phyloP scores from a whole-genome alignment of 2,888 invertebrate species.

The Dolichomitus sp. region DNA sequence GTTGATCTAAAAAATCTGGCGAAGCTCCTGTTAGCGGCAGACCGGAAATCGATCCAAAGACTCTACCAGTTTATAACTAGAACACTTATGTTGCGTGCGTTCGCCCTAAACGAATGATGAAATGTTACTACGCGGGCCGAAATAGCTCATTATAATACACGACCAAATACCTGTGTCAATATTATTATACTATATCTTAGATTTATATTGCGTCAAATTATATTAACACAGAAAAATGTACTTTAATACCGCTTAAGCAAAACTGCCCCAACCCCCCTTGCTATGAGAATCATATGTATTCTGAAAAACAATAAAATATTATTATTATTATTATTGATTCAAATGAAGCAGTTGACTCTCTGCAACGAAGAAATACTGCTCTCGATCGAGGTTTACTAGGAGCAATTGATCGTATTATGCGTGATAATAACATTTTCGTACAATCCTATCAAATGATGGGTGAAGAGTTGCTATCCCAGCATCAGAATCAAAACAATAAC shows the following conservation, averaged over 20 bases:
- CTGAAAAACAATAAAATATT: too few relatives aligned
- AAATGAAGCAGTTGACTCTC: slow-evolving; percentile 61
- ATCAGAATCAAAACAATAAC: slow-evolving; percentile 22
- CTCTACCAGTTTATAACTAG: not conserved
- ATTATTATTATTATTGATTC: not conserved
- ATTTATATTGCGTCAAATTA: too few relatives aligned
- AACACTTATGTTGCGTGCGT: slow-evolving; percentile 20
- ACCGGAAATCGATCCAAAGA: not conserved
- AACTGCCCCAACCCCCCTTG: too few relatives aligned
- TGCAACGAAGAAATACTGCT: slow-evolving; percentile 34
- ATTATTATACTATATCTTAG: too few relatives aligned
- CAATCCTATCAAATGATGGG: slow-evolving; percentile 68
- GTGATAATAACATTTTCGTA: slow-evolving; percentile 62
- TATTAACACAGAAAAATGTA: too few relatives aligned
- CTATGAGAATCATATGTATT: too few relatives aligned
- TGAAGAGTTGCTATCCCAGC: slow-evolving; percentile 59
- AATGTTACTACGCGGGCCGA: too few relatives aligned
- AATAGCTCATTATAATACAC: too few relatives aligned
- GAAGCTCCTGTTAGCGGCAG: not conserved
- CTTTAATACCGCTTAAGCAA: too few relatives aligned
- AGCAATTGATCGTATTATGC: slow-evolving; percentile 60
- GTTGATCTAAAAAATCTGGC: not conserved
- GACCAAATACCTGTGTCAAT: too few relatives aligned
- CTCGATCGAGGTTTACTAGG: slow-evolving; percentile 53
- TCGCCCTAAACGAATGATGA: not conserved